These are phyloP conservation scores for Phrynocephalus vlangalii DNA, from an alignment of 2,797 vertebrate species.

Conservation along the genomic window DNA sequence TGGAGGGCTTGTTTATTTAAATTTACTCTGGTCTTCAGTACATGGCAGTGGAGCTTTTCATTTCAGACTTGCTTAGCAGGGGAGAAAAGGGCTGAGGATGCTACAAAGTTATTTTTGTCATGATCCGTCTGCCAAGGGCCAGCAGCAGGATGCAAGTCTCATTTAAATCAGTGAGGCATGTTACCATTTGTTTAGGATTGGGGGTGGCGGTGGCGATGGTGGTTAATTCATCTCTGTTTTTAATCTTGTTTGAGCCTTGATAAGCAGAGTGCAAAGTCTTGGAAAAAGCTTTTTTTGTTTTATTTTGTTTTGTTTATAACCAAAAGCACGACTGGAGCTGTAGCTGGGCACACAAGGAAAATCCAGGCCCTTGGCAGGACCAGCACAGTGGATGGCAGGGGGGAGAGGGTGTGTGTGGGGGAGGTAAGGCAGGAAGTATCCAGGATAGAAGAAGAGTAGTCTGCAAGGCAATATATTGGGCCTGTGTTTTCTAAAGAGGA, in stretches of 20 bases:
- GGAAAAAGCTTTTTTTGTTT: background rate
- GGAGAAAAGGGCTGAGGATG: background rate
- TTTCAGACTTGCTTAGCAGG: background rate
- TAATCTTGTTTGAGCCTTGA: background rate
- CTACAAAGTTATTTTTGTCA: background rate
- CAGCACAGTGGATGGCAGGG: background rate
- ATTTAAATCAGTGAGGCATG: background rate
- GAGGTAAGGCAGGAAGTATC: background rate
- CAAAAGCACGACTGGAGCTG: background rate
- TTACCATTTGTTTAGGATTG: background rate
- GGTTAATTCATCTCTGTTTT: background rate
- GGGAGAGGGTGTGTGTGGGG: background rate
- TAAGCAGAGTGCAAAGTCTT: background rate
- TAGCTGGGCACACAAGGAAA: conserved; percentile 3
- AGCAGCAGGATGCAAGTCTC: background rate
- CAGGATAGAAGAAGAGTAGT: no score
- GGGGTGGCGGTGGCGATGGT: no score
- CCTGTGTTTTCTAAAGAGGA: background rate
- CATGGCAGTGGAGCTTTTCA: background rate
- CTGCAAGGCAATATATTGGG: background rate
- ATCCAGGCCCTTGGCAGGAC: background rate
- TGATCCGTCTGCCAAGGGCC: background rate
- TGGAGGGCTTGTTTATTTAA: conserved; percentile 1
- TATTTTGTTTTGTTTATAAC: no score
- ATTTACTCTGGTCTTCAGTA: background rate